Conservation (phyloP, 2,888 invertebrate species). For the Troides helena region DNA sequence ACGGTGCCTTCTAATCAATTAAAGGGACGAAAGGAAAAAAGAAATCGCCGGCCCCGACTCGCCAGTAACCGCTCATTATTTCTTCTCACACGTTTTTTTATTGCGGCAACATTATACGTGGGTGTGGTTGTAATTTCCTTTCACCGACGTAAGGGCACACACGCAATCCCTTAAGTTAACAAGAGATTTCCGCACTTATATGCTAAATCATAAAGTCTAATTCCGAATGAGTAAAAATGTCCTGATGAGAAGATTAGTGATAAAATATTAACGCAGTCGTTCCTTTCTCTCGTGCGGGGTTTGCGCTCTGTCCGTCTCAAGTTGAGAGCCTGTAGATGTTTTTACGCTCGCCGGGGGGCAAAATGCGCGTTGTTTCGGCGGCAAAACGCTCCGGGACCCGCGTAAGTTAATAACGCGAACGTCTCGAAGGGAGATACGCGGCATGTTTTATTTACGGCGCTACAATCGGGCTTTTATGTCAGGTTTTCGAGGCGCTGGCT, state of each 20-base stretch:
- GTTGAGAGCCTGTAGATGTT: conserved; percentile 65
- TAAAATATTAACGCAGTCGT: conserved; percentile 76
- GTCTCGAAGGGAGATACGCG: conserved; percentile 67
- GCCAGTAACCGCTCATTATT: conserved; percentile 80
- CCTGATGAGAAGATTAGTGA: conserved; percentile 74
- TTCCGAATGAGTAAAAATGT: conserved; percentile 37
- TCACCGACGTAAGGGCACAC: conserved; percentile 81
- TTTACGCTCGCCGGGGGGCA: conserved; percentile 79
- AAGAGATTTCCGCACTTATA: conserved; percentile 45
- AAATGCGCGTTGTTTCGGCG: conserved; percentile 80
- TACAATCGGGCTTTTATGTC: conserved; percentile 70
- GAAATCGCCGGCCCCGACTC: conserved; percentile 59
- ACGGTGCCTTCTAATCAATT: conserved; percentile 71
- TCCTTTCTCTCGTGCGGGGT: conserved; percentile 64
- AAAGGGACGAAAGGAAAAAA: conserved; percentile 62
- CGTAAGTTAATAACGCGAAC: conserved; percentile 78
- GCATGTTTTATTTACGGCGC: conserved; percentile 79
- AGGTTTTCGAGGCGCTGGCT: conserved; percentile 54
- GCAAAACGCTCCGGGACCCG: conserved; percentile 78
- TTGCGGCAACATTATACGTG: conserved; percentile 80
- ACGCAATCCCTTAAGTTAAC: conserved; percentile 58
- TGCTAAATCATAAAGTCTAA: conserved; percentile 21
- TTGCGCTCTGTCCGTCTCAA: conserved; percentile 60
- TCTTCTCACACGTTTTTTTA: conserved; percentile 79
- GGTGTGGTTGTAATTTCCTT: conserved; percentile 81